Evolutionary conservation across 2,888 invertebrate genomes (phyloP).

Genomic region (Papilio gigon): DNA sequence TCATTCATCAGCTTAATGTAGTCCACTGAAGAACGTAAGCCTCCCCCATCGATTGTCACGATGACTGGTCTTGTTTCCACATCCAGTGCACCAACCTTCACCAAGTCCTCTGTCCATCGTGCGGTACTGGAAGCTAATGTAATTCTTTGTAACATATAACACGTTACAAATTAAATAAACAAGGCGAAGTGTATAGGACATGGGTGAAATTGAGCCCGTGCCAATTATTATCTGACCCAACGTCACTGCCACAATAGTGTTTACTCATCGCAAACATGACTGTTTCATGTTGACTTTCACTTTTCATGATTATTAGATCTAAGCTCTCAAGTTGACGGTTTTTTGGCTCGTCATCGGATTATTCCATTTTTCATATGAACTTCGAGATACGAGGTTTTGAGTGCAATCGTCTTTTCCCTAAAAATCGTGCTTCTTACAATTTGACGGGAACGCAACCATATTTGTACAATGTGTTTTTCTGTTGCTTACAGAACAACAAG

Average conservation of each 20-base stretch:
- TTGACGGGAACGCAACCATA: no score
- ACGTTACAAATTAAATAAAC: no score
- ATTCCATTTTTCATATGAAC: background rate
- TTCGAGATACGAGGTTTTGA: background rate
- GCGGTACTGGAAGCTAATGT: background rate
- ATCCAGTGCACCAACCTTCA: no score
- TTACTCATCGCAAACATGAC: background rate
- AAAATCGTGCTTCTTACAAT: background rate
- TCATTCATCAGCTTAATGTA: no score
- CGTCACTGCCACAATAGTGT: constrained; percentile 3
- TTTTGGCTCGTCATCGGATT: background rate
- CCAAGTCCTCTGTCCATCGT: no score
- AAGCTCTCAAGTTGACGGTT: background rate
- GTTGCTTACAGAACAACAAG: constrained; percentile 72
- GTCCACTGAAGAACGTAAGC: no score
- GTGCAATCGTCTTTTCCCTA: background rate
- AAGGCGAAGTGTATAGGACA: background rate
- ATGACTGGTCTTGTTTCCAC: no score
- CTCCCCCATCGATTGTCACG: no score
- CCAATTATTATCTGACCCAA: constrained; percentile 16
- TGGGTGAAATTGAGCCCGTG: background rate
- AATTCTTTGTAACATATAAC: no score
- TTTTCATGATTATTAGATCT: background rate
- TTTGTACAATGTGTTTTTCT: constrained; percentile 13
- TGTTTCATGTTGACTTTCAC: constrained; percentile 7